phyloP scores from a whole-genome alignment of 2,113 vertebrate species.

The Ctenomys sociabilis region DNA sequence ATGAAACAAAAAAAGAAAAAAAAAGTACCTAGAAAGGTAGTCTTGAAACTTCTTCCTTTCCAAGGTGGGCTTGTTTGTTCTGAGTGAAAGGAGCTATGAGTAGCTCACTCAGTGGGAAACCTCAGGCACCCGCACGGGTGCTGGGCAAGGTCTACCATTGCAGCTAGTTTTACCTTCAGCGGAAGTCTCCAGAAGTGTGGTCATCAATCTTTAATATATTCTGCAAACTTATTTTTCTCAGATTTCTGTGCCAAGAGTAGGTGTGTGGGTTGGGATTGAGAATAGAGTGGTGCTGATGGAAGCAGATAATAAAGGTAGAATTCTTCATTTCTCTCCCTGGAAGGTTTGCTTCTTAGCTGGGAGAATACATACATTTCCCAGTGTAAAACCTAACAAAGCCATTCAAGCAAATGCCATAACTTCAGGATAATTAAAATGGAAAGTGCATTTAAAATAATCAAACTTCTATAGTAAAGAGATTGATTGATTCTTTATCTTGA shows the following conservation, averaged over 20 bases:
- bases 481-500: constrained; percentile 38
- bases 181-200: constrained; percentile 32
- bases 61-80: not conserved
- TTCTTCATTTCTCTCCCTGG: constrained; percentile 9
- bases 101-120: constrained; percentile 15
- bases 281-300: not conserved
- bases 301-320: constrained; percentile 34
- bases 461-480: not conserved
- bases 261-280: not conserved
- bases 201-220: not conserved
- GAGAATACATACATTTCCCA: not conserved
- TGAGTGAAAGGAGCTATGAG: not conserved
- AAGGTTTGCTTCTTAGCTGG: constrained; percentile 37
- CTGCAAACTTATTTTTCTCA: not conserved
- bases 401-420: not conserved
- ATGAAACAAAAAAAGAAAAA: constrained; percentile 30
- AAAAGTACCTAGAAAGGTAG: not conserved
- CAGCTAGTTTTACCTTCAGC: not conserved
- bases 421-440: constrained; percentile 34
- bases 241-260: constrained; percentile 32
- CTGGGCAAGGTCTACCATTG: not conserved
- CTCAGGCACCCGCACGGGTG: not conserved
- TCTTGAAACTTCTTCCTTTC: constrained; percentile 17
- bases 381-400: constrained; percentile 35
- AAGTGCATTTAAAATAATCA: constrained; percentile 37